Conservation (phyloP, 2,113 vertebrate species). For the Gila orcuttii region DNA sequence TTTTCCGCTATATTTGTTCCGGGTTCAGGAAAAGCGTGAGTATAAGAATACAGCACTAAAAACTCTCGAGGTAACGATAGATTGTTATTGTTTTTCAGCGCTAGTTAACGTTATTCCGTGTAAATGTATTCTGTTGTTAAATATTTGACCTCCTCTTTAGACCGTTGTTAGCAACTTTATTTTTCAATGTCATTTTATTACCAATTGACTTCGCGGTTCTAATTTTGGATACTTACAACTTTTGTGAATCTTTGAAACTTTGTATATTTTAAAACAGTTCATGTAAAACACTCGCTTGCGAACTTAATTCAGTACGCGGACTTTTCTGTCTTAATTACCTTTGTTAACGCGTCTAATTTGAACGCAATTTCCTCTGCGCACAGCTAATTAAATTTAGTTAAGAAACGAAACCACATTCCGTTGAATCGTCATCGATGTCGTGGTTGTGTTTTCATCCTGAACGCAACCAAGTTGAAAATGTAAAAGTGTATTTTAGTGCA, state of each 20-base stretch:
- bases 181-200: background rate
- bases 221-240: background rate
- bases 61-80: background rate
- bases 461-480: background rate
- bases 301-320: slow-evolving; percentile 41
- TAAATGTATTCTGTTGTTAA: background rate
- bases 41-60: slow-evolving; percentile 43
- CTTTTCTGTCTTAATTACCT: background rate
- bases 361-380: background rate
- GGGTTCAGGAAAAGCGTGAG: slow-evolving; percentile 48
- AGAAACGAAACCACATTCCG: background rate
- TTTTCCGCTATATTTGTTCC: background rate
- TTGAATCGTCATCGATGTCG: slow-evolving; percentile 5
- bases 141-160: background rate
- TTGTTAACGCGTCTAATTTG: slow-evolving; percentile 37
- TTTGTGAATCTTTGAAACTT: slow-evolving; percentile 9
- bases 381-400: background rate
- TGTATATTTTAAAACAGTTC: background rate
- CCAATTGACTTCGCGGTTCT: background rate
- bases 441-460: background rate
- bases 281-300: background rate
- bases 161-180: background rate
- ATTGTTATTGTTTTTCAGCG: slow-evolving; percentile 14
- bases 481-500: background rate
- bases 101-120: background rate